phyloP scores from a whole-genome alignment of 2,888 invertebrate species.

The Cerceris ruficornis region DNA sequence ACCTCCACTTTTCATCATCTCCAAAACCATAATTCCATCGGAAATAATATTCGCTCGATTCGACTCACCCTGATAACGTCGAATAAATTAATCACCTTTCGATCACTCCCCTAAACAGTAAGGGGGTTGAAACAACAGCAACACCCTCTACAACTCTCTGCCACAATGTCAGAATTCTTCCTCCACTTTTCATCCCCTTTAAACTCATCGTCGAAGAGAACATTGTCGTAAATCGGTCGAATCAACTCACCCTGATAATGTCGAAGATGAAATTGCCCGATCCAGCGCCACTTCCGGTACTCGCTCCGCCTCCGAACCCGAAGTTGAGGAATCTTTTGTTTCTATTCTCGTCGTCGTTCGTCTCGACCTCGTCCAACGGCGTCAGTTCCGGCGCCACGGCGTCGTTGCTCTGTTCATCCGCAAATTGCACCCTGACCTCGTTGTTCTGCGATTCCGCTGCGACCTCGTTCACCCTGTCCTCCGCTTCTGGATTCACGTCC shows the following conservation, averaged over 20 bases:
- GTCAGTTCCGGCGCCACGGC: constrained; percentile 87
- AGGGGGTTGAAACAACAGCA: too few species aligned
- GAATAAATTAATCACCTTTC: too few species aligned
- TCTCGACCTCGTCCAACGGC: constrained; percentile 87
- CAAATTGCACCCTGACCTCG: constrained; percentile 86
- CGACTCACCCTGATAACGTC: too few species aligned
- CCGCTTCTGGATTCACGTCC: constrained; percentile 79
- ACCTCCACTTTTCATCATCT: too few species aligned
- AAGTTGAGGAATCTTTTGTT: constrained; percentile 91
- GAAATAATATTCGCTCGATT: too few species aligned
- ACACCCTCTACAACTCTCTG: background rate
- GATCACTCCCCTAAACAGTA: too few species aligned
- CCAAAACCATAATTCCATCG: too few species aligned
- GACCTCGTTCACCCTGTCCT: constrained; percentile 78
- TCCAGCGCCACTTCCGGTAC: constrained; percentile 84
- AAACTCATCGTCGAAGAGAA: background rate
- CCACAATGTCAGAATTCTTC: background rate
- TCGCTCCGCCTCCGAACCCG: constrained; percentile 82
- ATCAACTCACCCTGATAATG: constrained; percentile 91
- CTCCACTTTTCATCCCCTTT: background rate
- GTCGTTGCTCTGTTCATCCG: constrained; percentile 84
- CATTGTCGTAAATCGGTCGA: background rate
- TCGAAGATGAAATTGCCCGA: constrained; percentile 95
- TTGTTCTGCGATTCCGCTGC: constrained; percentile 85
- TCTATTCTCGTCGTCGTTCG: constrained; percentile 90